Evolutionary conservation across 30 jellyfish, hydroid and myxozoan genomes (phyloP), one percentile per base, ranked within the genome.

Genomic region (Aurelia aurita complex sp. Pacific): DNA sequence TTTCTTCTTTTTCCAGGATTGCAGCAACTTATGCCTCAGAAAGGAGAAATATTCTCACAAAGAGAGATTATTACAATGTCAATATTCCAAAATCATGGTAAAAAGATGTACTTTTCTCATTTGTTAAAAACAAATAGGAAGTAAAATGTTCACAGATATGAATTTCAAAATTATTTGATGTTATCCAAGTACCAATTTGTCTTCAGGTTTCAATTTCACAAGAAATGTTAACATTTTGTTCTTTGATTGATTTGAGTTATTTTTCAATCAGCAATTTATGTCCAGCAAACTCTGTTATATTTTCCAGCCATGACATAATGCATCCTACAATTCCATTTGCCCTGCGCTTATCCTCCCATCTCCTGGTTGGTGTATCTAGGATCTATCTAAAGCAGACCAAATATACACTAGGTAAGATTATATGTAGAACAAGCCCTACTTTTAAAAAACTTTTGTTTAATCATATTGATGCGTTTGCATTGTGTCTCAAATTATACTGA

Each of bases 271-370:
- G 57, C 15, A 46, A 46, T 46, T 46, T 46, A 9, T 46, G 50
- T 38, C 3, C 10, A 43, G 7, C 4, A 14, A 18, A n/a, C 11
- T 18, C 11, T 50, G 53, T 17, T 50, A 7, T 74, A 17, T 51
- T 16, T 35, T 71, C 5, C 80, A 82, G 91, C 69, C 64, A 82
- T 70, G 91, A 82, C 55, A 82, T 82, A 4, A 15, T 82, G 64
- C 74, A 82, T 82, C 91, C 91, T 35, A 17, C 73, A 19, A 64
- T 82, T 52, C 91, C 85, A 53, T 82, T 82, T 82, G 91, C 91
- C 42, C 67, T 82, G 15, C 85, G 91, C 18, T 43, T 82, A 29
- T 82, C 91, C 35, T 82, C 91, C 40, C 91, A 82, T 53, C 85
- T 82, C 11, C 73, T 82, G 91, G 68, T 82, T 82, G 91, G 91